Conservation (phyloP, 2,797 vertebrate genomes). For the Falco biarmicus region DNA sequence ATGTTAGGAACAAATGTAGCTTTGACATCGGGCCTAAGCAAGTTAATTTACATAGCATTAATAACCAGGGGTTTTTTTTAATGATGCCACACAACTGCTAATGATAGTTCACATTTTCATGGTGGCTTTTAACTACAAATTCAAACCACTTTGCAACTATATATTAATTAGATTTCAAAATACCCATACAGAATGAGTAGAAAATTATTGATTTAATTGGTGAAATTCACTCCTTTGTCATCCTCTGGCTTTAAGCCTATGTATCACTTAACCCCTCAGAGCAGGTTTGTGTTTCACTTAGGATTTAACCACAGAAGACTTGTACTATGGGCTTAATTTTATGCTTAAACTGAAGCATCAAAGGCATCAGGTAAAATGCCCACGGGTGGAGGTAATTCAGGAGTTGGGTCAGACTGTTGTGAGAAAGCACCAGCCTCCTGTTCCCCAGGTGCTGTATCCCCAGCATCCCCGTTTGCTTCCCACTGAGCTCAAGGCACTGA, state of each 20-base stretch:
- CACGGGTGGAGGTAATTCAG: not conserved
- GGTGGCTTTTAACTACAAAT: not conserved
- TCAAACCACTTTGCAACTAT: not conserved
- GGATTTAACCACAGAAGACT: not conserved
- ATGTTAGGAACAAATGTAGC: not conserved
- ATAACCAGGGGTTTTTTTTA: not conserved
- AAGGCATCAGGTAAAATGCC: not conserved
- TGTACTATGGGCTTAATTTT: not conserved
- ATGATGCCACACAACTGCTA: not conserved
- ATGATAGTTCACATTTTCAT: not conserved
- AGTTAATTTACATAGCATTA: not conserved
- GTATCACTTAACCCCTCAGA: not conserved
- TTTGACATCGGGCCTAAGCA: not conserved
- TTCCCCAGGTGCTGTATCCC: not conserved
- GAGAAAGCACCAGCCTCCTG: not conserved
- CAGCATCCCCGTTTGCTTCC: not conserved
- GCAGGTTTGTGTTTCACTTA: not conserved
- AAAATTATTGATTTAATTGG: conserved; percentile 52
- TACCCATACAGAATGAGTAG: not conserved
- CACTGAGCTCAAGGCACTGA: not conserved
- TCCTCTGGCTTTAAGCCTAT: not conserved
- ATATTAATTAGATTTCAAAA: conserved; percentile 12
- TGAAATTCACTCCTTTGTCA: conserved; percentile 17
- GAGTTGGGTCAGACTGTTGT: not conserved
- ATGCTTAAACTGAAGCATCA: not conserved